Conservation (phyloP, 2,888 invertebrate species). For the Nymphalis c-album region DNA sequence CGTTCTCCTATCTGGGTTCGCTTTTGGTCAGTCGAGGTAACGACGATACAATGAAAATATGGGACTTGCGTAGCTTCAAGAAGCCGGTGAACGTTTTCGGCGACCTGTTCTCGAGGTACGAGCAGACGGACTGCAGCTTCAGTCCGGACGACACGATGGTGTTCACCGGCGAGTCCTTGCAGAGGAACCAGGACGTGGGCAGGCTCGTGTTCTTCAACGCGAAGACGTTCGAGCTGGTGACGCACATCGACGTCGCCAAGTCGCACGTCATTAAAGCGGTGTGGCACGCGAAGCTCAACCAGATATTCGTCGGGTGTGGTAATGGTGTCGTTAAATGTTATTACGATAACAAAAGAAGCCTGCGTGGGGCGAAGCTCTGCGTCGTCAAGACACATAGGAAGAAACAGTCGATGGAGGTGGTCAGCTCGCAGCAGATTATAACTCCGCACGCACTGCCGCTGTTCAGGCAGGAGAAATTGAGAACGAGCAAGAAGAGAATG, state of each 20-base stretch:
- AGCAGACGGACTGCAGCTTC: conserved; percentile 90
- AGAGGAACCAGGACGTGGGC: conserved; percentile 84
- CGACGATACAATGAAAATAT: conserved; percentile 96
- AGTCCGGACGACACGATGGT: conserved; percentile 96
- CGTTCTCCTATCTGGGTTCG: conserved; percentile 93
- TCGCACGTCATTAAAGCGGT: conserved; percentile 92
- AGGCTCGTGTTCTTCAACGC: conserved; percentile 90
- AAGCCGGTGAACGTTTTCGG: conserved; percentile 86
- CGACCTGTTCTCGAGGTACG: conserved; percentile 91
- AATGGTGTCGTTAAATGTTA: conserved; percentile 94
- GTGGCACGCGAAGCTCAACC: conserved; percentile 99
- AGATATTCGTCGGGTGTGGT: conserved; percentile 95
- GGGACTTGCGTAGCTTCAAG: conserved; percentile 94
- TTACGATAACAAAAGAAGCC: conserved; percentile 93
- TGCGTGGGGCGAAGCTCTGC: conserved; percentile 95
- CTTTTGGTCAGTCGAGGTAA: conserved; percentile 90
- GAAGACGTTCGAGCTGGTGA: conserved; percentile 87
- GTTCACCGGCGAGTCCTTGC: conserved; percentile 92
- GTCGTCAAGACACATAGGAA: conserved; percentile 90
- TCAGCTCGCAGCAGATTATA: conserved; percentile 95
- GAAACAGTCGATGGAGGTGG: conserved; percentile 91
- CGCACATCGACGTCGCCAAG: conserved; percentile 88
- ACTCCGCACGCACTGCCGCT: conserved; percentile 97
- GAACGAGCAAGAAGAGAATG: conserved; percentile 93
- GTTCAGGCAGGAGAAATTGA: conserved; percentile 94